Conservation (phyloP, 2,797 vertebrate species). For the Aulostomus chinensis region DNA sequence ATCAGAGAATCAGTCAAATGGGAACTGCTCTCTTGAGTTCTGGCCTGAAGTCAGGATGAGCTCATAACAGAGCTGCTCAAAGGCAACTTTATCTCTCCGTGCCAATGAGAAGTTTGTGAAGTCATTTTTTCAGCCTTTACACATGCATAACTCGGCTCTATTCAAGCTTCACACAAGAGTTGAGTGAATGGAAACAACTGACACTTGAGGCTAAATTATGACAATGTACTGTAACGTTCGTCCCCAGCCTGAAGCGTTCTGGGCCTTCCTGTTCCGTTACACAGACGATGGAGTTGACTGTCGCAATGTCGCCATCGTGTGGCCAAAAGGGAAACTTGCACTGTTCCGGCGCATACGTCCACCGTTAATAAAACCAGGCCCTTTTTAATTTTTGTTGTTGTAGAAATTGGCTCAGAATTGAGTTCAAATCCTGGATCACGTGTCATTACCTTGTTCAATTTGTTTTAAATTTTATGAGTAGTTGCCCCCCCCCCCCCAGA, state of each 20-base stretch:
- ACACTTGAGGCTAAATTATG: too few species aligned
- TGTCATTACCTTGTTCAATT: too few species aligned
- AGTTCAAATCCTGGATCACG: too few species aligned
- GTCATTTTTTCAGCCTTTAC: constrained; percentile 17
- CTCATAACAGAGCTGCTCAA: constrained; percentile 57
- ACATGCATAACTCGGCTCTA: neutral
- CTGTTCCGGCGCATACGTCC: too few species aligned
- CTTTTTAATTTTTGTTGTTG: too few species aligned
- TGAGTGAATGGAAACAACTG: neutral
- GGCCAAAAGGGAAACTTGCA: constrained; percentile 6
- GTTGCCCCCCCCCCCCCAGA: too few species aligned
- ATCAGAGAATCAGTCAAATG: constrained; percentile 62
- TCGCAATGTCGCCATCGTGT: constrained; percentile 38
- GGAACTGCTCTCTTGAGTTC: constrained; percentile 50
- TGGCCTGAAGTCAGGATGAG: constrained; percentile 67
- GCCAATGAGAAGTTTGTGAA: constrained; percentile 28
- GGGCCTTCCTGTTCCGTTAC: neutral
- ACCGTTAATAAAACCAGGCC: too few species aligned
- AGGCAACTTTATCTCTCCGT: constrained; percentile 54
- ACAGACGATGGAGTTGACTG: too few species aligned
- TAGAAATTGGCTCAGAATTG: too few species aligned
- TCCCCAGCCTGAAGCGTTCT: constrained; percentile 1
- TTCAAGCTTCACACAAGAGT: neutral
- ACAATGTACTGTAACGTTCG: too few species aligned
- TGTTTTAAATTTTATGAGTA: too few species aligned